A percentile compares a stretch with the other conserved stretches of the same genome.
These are phyloP conservation scores for Puntigrus tetrazona DNA, from an alignment of 2,113 vertebrate species.

Conservation along the genomic window DNA sequence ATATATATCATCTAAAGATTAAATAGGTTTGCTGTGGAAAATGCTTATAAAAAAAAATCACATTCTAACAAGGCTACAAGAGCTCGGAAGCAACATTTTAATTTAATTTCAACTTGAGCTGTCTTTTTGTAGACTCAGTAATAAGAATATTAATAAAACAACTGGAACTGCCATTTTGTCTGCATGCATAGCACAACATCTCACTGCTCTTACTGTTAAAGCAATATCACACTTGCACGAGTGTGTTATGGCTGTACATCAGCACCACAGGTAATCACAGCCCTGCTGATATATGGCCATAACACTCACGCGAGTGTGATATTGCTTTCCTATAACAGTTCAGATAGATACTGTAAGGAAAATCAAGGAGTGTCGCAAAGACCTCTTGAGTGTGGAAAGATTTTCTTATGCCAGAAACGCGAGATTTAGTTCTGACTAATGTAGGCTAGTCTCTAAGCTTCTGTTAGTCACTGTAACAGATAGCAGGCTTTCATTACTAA, in stretches of 20 bases:
- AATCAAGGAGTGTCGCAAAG: neutral
- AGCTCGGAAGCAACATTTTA: neutral
- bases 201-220: neutral
- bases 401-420: neutral
- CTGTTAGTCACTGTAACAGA: neutral
- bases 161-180: neutral
- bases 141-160: neutral
- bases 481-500: neutral
- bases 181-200: neutral
- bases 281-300: neutral
- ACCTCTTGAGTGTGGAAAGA: neutral
- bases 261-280: neutral
- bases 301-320: neutral
- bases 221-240: neutral
- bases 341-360: neutral
- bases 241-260: neutral
- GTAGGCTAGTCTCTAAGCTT: neutral
- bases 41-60: neutral
- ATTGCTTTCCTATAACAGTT: neutral
- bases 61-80: neutral
- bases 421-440: neutral
- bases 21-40: constrained; percentile 32
- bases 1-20: no score
- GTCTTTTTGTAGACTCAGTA: neutral
- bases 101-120: neutral